Conservation (phyloP, 1,140 invertebrate genomes). For the Littorina saxatilis region DNA sequence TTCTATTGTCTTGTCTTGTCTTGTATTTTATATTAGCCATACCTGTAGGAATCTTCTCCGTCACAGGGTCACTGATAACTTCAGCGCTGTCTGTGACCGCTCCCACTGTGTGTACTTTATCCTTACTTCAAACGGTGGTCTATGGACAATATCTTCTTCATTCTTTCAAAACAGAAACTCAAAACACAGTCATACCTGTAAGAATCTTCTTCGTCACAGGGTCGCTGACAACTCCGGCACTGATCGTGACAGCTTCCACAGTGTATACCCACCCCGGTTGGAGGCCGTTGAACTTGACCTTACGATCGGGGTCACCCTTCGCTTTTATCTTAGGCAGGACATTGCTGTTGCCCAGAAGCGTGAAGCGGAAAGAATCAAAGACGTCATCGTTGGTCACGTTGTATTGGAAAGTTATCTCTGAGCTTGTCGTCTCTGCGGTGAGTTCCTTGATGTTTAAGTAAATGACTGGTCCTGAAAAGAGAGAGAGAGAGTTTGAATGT, state of each 20-base stretch:
- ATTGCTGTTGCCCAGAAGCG: constrained; percentile 24
- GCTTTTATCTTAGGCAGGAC: constrained; percentile 40
- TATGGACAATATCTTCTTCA: too few relatives aligned
- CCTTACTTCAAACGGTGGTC: too few relatives aligned
- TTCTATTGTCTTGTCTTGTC: too few relatives aligned
- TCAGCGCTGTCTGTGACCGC: constrained; percentile 55
- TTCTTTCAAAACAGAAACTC: too few relatives aligned
- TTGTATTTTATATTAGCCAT: too few relatives aligned
- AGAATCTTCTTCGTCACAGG: constrained; percentile 44
- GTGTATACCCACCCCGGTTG: constrained; percentile 56
- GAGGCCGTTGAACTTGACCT: constrained; percentile 55
- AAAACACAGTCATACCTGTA: too few relatives aligned
- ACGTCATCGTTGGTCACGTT: constrained; percentile 43
- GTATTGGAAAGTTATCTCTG: constrained; percentile 53
- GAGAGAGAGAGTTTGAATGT: too few relatives aligned
- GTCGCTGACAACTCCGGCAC: constrained; percentile 54
- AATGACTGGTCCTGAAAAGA: constrained; percentile 60
- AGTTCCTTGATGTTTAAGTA: constrained; percentile 40
- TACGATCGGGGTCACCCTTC: constrained; percentile 44
- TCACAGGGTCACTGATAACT: constrained; percentile 51
- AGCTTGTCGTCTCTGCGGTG: constrained; percentile 42
- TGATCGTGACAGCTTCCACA: constrained; percentile 56
- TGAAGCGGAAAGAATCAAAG: constrained; percentile 62
- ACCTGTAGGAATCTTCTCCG: constrained; percentile 56
- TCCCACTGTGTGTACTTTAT: constrained; percentile 55